Conservation (phyloP, 2,113 vertebrate genomes). For the Calyptomena viridis region DNA sequence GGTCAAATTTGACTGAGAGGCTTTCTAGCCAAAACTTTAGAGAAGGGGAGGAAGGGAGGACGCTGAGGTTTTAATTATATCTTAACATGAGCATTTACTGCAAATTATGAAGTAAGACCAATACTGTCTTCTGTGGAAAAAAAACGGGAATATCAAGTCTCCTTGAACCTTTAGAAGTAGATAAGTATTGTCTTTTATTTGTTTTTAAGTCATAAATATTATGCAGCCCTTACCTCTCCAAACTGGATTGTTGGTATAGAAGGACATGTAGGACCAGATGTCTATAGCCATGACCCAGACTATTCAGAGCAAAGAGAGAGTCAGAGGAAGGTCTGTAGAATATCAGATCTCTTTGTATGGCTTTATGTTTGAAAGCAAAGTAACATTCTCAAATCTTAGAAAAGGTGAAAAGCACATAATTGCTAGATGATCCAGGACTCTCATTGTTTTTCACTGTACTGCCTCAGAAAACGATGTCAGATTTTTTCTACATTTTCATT, state of each 20-base stretch:
- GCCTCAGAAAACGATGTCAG: not conserved
- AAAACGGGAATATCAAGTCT: not conserved
- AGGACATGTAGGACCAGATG: rapidly evolving
- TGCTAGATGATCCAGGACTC: not conserved
- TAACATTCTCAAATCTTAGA: not conserved
- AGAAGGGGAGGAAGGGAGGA: not conserved
- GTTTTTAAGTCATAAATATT: not conserved
- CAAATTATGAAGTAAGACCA: not conserved
- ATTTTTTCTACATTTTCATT: not conserved
- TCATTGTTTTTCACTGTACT: not conserved
- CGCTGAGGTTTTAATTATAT: not conserved
- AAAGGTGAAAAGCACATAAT: not conserved
- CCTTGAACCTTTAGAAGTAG: not conserved
- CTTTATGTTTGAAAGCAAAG: not conserved
- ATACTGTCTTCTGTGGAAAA: not conserved
- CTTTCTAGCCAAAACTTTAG: not conserved
- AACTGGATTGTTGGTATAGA: not conserved
- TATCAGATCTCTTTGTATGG: not conserved
- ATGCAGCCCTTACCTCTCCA: not conserved
- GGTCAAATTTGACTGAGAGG: not conserved
- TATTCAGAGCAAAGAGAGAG: not conserved
- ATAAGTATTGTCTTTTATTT: not conserved
- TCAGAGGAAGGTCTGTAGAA: not conserved
- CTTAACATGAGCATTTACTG: not conserved
- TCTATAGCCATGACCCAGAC: not conserved